Conservation (phyloP, 2,113 vertebrate species). For the Nasalis larvatus region DNA sequence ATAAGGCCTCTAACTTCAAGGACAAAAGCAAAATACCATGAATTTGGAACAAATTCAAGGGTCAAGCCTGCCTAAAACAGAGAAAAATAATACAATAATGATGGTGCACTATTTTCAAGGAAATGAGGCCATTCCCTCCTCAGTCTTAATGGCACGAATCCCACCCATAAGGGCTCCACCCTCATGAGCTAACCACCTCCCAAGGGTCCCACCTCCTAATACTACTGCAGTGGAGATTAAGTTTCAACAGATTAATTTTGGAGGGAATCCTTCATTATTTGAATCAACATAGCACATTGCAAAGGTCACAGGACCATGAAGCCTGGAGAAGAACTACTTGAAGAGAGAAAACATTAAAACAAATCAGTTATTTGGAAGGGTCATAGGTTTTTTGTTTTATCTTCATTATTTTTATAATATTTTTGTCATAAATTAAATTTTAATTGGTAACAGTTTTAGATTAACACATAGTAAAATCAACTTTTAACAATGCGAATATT, state of each 20-base stretch:
- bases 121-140: not conserved
- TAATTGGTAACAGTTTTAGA: not conserved
- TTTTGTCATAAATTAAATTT: not conserved
- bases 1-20: not conserved
- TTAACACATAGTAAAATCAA: not conserved
- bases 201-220: not conserved
- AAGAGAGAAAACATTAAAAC: not conserved
- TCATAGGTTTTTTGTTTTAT: not conserved
- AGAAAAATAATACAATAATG: not conserved
- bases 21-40: not conserved
- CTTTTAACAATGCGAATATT: not conserved
- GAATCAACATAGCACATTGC: too few relatives aligned
- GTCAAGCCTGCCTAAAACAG: not conserved
- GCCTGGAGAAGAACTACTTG: not conserved
- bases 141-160: not conserved
- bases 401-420: not conserved
- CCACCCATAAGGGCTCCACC: not conserved
- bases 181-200: not conserved
- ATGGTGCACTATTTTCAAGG: not conserved
- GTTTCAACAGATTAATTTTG: not conserved
- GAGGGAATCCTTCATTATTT: not conserved
- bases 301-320: not conserved
- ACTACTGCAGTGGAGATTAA: not conserved
- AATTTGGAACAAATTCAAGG: conserved; percentile 11
- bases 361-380: not conserved